Evolutionary conservation across 2,113 vertebrate genomes (phyloP), one percentile per base, ranked within the genome.

Genomic region (Antechinus flavipes): DNA sequence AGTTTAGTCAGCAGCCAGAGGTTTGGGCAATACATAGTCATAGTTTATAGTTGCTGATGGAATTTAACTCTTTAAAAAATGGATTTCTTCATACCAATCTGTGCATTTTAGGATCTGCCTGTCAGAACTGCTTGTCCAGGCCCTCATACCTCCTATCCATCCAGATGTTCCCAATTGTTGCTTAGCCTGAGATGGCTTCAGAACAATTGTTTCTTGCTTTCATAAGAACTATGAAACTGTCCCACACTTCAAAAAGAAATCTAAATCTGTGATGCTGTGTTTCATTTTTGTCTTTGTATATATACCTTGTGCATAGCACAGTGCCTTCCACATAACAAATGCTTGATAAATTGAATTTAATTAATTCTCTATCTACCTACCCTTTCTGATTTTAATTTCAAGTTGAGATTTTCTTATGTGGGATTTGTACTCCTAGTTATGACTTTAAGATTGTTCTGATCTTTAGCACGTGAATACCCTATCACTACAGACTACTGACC

Each of bases 381-480:
- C 19, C 5, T 84, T 84, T 84, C 68, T 42, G 35, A 84, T 42
- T 42, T n/a, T 84, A 84, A 84, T 84, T 23, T 6, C 35, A 84
- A 1, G 5, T 16, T 84, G 14, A 84, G 6, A 84, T 84, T 35
- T 84, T 5, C 2, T 56, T 49, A 8, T 26, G 4, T 19, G 91
- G n/a, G 1, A 2, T 30, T 56, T 90, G 4, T 24, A 24, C 3
- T 0, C 22, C 52, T 3, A 3, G 2, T 46, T 8, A 0, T 90
- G 8, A 4, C 68, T 90, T 42, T 49, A 27, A 1, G 27, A 12
- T 61, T 91, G 1, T 10, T 91, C n/a, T 95, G 35, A 25, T 1
- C 9, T 22, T 42, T 19, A 0, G 3, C 52, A n/a, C 35, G 8
- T 50, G 23, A 1, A 50, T 97, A 84, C 93, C 26, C 19, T 35